Conservation (phyloP, 1,140 invertebrate genomes). For the Spodoptera litura region DNA sequence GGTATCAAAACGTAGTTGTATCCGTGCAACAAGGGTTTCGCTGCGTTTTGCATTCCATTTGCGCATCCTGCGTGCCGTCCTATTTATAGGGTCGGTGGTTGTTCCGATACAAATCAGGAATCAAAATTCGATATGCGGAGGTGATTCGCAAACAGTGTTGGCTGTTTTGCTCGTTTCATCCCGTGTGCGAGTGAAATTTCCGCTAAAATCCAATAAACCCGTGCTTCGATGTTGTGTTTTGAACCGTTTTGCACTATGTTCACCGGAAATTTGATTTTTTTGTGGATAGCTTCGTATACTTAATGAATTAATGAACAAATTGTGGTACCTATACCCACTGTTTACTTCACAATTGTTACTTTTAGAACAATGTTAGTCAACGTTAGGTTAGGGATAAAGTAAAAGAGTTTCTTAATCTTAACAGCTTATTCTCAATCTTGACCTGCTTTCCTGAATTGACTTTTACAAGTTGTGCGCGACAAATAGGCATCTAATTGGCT, state of each 20-base stretch:
- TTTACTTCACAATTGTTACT: slow-evolving; percentile 9
- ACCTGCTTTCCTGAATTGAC: slow-evolving; percentile 12
- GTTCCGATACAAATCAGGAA: slow-evolving; percentile 72
- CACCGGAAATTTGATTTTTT: slow-evolving; percentile 44
- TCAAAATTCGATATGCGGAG: slow-evolving; percentile 76
- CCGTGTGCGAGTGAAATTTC: slow-evolving; percentile 73
- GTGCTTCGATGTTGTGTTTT: slow-evolving; percentile 28
- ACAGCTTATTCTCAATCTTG: no score
- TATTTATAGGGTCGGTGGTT: slow-evolving; percentile 50
- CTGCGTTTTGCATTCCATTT: slow-evolving; percentile 58
- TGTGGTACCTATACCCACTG: background rate
- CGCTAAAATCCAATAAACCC: slow-evolving; percentile 81
- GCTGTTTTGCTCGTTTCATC: slow-evolving; percentile 64
- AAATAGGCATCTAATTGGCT: slow-evolving; percentile 25
- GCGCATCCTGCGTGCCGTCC: slow-evolving; percentile 49
- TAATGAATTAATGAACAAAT: background rate
- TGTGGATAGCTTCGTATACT: slow-evolving; percentile 28
- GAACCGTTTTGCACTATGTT: slow-evolving; percentile 38
- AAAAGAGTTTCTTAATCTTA: slow-evolving; percentile 12
- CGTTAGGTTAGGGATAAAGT: slow-evolving; percentile 3
- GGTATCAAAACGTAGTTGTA: slow-evolving; percentile 18
- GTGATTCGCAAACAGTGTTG: slow-evolving; percentile 72
- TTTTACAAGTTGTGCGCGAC: background rate
- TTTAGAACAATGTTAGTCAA: slow-evolving; percentile 1
- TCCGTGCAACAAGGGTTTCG: slow-evolving; percentile 12